Conservation (phyloP, 2,888 invertebrate species). For the Ischnus inquisitorius region DNA sequence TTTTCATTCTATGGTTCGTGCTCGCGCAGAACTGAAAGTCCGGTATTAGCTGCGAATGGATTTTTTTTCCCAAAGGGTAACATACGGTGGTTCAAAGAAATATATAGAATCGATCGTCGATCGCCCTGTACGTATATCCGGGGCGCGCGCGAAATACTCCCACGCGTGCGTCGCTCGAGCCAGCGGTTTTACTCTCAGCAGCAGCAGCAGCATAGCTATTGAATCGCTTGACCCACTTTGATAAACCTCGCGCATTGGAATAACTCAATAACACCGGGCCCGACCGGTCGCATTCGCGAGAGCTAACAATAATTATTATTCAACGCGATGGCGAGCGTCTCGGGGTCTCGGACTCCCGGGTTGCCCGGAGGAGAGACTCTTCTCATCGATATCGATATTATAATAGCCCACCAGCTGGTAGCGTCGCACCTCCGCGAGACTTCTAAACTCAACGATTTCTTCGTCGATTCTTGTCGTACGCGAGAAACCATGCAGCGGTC, state of each 20-base stretch:
- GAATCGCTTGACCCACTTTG: slow-evolving; percentile 85
- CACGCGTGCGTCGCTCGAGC: slow-evolving; percentile 75
- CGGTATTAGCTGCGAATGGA: background rate
- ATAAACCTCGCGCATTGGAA: slow-evolving; percentile 84
- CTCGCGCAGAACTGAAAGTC: background rate
- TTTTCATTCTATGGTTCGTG: background rate
- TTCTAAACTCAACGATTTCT: background rate
- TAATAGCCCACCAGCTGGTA: slow-evolving; percentile 11
- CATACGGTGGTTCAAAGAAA: background rate
- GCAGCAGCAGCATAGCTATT: slow-evolving; percentile 78
- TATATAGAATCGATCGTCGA: slow-evolving; percentile 56
- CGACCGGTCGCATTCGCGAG: slow-evolving; percentile 57
- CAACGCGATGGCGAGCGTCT: slow-evolving; percentile 70
- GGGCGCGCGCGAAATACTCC: slow-evolving; percentile 75
- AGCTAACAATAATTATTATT: slow-evolving; percentile 82
- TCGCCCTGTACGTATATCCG: slow-evolving; percentile 64
- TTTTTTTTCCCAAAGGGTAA: background rate
- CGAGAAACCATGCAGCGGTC: background rate
- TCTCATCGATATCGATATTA: slow-evolving; percentile 44
- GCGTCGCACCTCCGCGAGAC: background rate
- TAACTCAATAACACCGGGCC: slow-evolving; percentile 79
- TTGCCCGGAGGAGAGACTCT: background rate
- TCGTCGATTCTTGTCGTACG: background rate
- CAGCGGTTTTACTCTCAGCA: slow-evolving; percentile 79
- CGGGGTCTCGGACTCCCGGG: slow-evolving; percentile 11